Conservation (phyloP, 2,888 invertebrate genomes). For the Eupithecia tripunctaria region DNA sequence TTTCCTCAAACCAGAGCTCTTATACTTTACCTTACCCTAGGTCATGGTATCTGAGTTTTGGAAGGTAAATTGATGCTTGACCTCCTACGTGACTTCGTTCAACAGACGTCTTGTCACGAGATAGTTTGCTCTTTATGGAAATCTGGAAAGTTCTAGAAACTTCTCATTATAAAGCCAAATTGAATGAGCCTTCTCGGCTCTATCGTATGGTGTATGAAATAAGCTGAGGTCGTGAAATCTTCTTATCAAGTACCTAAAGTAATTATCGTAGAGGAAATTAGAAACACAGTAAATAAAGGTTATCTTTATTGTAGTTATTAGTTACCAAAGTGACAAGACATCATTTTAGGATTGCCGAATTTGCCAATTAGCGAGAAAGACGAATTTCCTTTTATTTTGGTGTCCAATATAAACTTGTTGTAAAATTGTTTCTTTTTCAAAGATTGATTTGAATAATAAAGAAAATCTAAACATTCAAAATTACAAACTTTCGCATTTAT, state of each 20-base stretch:
- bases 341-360: background rate
- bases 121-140: constrained; percentile 11
- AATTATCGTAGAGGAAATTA: background rate
- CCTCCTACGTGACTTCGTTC: constrained; percentile 5
- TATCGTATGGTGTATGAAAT: background rate
- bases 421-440: too few relatives aligned
- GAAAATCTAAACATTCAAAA: too few relatives aligned
- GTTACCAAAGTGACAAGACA: background rate
- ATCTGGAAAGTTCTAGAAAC: constrained; percentile 9
- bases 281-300: background rate
- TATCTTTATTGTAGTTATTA: background rate
- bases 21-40: background rate
- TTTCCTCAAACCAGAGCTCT: constrained; percentile 7
- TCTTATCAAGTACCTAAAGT: background rate
- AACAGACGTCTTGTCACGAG: constrained; percentile 10
- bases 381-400: background rate
- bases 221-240: background rate
- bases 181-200: background rate
- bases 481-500: too few relatives aligned
- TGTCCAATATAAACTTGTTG: too few relatives aligned
- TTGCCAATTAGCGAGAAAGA: background rate
- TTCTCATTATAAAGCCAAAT: background rate
- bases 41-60: constrained; percentile 1
- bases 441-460: too few relatives aligned
- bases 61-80: constrained; percentile 8